These are phyloP conservation scores for Choristoneura fumiferana DNA, from an alignment of 1,140 invertebrate species.

Conservation along the genomic window DNA sequence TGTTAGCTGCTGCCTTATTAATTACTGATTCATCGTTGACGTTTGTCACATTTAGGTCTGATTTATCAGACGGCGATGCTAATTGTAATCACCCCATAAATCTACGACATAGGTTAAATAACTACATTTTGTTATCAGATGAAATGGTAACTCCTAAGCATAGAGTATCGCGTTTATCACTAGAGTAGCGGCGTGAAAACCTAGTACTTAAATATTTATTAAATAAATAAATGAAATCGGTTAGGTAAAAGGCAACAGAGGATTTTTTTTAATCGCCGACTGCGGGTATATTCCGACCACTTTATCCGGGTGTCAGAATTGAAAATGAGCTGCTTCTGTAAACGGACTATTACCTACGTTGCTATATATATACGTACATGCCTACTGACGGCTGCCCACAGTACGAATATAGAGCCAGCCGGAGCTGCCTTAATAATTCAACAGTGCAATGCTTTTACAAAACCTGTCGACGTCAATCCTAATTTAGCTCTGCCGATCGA, in stretches of 20 bases:
- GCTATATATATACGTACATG: slow-evolving; percentile 43
- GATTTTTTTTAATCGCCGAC: slow-evolving; percentile 32
- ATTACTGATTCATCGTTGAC: slow-evolving; percentile 29
- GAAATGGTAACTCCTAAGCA: too few relatives aligned
- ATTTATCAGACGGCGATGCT: too few relatives aligned
- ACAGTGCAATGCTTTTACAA: slow-evolving; percentile 78
- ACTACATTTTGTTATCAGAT: too few relatives aligned
- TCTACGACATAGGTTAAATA: too few relatives aligned
- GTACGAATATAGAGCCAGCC: slow-evolving; percentile 71
- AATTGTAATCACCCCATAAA: too few relatives aligned
- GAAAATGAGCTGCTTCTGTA: slow-evolving; percentile 65
- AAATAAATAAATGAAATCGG: background rate
- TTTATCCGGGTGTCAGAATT: slow-evolving; percentile 71
- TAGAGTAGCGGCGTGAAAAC: background rate
- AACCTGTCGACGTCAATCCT: slow-evolving; percentile 76
- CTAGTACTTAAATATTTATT: slow-evolving; percentile 8
- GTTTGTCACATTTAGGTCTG: too few relatives aligned
- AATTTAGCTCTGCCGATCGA: slow-evolving; percentile 70
- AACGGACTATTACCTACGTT: slow-evolving; percentile 60
- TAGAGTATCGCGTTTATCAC: too few relatives aligned
- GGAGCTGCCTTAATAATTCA: slow-evolving; percentile 75
- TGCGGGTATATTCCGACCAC: slow-evolving; percentile 49
- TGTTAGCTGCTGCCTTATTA: slow-evolving; percentile 52
- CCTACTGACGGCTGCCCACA: slow-evolving; percentile 37
- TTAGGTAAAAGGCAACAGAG: background rate